phyloP scores from a whole-genome alignment of 1,140 invertebrate species.

The Leptinotarsa undecemlineata region DNA sequence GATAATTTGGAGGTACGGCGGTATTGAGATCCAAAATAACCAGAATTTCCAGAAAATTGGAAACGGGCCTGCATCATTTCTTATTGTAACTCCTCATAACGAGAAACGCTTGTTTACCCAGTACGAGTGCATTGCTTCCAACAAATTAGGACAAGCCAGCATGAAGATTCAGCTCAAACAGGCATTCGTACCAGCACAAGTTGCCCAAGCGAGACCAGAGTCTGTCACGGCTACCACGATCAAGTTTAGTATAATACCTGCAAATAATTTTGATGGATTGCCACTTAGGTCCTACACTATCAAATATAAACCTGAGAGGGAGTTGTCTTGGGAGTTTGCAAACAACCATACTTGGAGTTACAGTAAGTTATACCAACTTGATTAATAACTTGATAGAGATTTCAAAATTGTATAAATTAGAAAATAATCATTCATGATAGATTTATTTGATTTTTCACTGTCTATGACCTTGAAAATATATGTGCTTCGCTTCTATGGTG shows the following conservation, averaged over 20 bases:
- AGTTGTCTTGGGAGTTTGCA: slow-evolving; percentile 68
- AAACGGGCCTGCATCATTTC: slow-evolving; percentile 69
- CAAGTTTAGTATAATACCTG: slow-evolving; percentile 74
- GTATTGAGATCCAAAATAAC: slow-evolving; percentile 57
- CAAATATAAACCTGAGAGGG: slow-evolving; percentile 73
- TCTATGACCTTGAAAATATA: too few relatives aligned
- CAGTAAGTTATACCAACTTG: slow-evolving; percentile 53
- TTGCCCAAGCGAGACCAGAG: slow-evolving; percentile 64
- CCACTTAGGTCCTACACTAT: slow-evolving; percentile 72
- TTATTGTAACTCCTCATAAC: slow-evolving; percentile 66
- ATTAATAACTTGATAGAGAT: too few relatives aligned
- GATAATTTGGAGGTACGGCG: slow-evolving; percentile 74
- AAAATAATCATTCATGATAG: too few relatives aligned
- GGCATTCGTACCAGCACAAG: slow-evolving; percentile 63
- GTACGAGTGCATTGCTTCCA: slow-evolving; percentile 83
- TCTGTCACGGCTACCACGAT: slow-evolving; percentile 82
- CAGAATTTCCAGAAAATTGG: slow-evolving; percentile 66
- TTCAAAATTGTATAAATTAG: too few relatives aligned
- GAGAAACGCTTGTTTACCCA: slow-evolving; percentile 68
- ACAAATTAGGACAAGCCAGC: slow-evolving; percentile 70
- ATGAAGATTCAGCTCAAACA: slow-evolving; percentile 73
- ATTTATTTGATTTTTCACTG: too few relatives aligned
- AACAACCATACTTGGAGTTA: slow-evolving; percentile 76
- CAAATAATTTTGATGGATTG: slow-evolving; percentile 72
- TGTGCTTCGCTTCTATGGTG: too few relatives aligned